A percentile compares a stretch with the other conserved stretches of the same genome.
Conservation (phyloP, 2,113 vertebrate species). For the Anoura caudifer region DNA sequence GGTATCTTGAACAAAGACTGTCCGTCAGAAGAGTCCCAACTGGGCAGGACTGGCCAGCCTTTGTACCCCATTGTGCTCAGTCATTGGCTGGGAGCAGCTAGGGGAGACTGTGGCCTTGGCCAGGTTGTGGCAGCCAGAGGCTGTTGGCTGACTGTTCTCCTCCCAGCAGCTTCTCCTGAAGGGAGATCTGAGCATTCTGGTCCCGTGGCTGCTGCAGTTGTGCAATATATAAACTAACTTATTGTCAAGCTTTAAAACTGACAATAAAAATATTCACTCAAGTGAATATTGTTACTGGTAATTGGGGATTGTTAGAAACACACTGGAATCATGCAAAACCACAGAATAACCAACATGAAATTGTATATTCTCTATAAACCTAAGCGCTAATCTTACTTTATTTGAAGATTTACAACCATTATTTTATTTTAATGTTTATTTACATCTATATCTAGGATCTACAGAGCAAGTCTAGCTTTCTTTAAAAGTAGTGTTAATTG, state of each 20-base stretch:
- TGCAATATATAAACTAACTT: background rate
- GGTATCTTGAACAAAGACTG: background rate
- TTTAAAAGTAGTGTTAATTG: background rate
- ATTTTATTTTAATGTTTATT: background rate
- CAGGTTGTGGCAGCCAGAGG: background rate
- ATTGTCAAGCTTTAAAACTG: background rate
- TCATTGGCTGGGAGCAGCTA: background rate
- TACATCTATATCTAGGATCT: background rate
- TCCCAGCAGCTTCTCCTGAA: background rate
- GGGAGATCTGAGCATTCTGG: background rate
- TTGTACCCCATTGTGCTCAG: accelerated
- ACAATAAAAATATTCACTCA: background rate
- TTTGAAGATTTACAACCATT: background rate
- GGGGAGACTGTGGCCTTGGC: background rate
- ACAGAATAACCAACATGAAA: background rate
- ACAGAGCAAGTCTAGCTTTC: background rate
- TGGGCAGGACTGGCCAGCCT: background rate
- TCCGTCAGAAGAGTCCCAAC: accelerated
- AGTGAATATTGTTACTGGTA: background rate
- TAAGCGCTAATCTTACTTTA: background rate
- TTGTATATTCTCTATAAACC: background rate
- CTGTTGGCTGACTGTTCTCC: background rate
- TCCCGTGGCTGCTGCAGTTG: background rate
- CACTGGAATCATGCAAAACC: background rate
- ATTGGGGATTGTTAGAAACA: background rate